Conservation (phyloP, 2,113 vertebrate genomes). For the Melanerpes aurifrons region DNA sequence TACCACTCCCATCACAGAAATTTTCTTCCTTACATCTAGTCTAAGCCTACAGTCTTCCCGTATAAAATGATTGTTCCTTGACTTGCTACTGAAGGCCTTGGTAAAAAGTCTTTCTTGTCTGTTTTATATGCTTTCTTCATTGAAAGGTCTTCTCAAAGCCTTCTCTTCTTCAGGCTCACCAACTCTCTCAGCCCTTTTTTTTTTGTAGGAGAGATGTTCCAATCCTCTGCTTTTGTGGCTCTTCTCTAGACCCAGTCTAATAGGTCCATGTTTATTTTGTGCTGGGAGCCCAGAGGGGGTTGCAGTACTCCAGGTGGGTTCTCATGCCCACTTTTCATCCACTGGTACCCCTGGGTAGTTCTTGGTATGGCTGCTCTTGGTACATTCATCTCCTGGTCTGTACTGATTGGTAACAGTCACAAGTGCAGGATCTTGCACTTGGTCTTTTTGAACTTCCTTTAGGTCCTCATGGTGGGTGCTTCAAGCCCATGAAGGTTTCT, state of each 20-base stretch:
- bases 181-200: neutral
- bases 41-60: neutral
- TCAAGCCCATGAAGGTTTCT: fast-evolving
- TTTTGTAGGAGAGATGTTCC: neutral
- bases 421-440: neutral
- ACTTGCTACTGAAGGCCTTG: neutral
- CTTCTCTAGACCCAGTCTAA: fast-evolving
- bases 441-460: neutral
- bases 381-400: fast-evolving
- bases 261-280: neutral
- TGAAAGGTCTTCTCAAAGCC: neutral
- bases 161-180: neutral
- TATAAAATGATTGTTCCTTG: neutral
- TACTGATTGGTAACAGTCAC: neutral
- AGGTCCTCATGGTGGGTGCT: fast-evolving
- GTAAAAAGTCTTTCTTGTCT: neutral
- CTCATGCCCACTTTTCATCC: neutral
- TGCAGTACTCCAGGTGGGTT: neutral
- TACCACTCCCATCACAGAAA: no score
- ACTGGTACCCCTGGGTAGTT: neutral
- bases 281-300: neutral
- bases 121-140: neutral
- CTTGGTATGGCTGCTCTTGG: neutral
- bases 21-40: neutral
- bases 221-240: neutral